Evolutionary conservation across 2,888 invertebrate species (phyloP).

Genomic region (Athrips mouffetella): DNA sequence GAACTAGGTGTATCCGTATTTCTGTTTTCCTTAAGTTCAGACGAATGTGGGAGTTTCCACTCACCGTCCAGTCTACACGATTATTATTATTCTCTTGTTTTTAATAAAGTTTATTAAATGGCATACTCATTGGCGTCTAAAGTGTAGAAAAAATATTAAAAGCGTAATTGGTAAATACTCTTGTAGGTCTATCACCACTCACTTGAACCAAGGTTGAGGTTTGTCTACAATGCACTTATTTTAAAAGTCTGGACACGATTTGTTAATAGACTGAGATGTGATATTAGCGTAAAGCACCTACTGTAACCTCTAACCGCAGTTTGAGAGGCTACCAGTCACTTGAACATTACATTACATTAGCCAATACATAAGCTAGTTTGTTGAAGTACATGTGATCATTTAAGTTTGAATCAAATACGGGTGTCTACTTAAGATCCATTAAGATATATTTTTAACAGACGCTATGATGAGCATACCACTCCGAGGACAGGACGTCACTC

Average conservation of each 20-base stretch:
- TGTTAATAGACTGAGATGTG: background rate
- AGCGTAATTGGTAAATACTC: background rate
- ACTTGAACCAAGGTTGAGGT: constrained; percentile 11
- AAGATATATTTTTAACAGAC: no score
- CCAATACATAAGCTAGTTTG: background rate
- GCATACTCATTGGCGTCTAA: background rate
- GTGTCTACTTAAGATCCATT: no score
- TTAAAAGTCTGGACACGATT: no score
- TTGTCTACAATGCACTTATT: background rate
- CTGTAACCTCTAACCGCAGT: background rate
- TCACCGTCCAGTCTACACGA: background rate
- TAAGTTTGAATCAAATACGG: no score
- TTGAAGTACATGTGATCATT: background rate
- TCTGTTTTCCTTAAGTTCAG: constrained; percentile 1
- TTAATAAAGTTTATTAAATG: background rate
- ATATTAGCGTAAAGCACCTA: background rate
- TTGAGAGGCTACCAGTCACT: background rate
- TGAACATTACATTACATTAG: background rate
- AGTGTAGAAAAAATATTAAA: constrained; percentile 8
- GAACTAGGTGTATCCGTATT: constrained; percentile 8
- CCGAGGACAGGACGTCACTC: no score
- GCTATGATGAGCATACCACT: no score
- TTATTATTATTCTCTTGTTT: constrained; percentile 6
- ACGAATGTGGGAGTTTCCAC: background rate
- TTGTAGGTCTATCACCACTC: constrained; percentile 4